Conservation (phyloP, 2,797 vertebrate genomes). For the Squalus acanthias region DNA sequence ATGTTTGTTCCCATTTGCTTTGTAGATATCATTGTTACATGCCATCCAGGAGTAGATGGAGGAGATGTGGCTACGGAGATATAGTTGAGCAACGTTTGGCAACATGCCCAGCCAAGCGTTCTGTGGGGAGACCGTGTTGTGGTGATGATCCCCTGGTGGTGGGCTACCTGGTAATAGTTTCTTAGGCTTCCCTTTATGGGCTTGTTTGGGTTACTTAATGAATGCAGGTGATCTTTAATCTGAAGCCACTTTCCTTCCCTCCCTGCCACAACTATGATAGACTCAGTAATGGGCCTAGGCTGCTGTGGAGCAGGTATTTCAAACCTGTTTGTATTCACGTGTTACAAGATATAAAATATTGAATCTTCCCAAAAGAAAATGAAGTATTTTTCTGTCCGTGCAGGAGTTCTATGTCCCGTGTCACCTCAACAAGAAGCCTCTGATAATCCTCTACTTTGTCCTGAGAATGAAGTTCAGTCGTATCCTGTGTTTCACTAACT, state of each 20-base stretch:
- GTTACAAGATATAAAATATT: not conserved
- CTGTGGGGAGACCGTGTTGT: not conserved
- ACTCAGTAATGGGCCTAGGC: not conserved
- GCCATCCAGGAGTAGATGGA: not conserved
- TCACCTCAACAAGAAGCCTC: slow-evolving; percentile 75
- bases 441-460: slow-evolving; percentile 77
- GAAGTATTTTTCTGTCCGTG: not conserved
- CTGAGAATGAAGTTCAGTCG: slow-evolving; percentile 68
- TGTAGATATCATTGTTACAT: not conserved
- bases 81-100: not conserved
- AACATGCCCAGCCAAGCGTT: not conserved
- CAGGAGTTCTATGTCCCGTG: slow-evolving; percentile 88
- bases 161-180: not conserved
- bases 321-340: not conserved
- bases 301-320: not conserved
- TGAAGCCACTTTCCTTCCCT: not conserved
- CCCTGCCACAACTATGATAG: not conserved
- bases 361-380: not conserved
- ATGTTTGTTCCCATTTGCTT: not conserved
- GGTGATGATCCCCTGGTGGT: not conserved
- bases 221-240: slow-evolving; percentile 17
- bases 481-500: slow-evolving; percentile 89
- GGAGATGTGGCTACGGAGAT: not conserved
- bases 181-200: not conserved
- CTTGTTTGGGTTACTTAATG: not conserved